Conservation (phyloP, 2,113 vertebrate species). For the Epinephelus lanceolatus region DNA sequence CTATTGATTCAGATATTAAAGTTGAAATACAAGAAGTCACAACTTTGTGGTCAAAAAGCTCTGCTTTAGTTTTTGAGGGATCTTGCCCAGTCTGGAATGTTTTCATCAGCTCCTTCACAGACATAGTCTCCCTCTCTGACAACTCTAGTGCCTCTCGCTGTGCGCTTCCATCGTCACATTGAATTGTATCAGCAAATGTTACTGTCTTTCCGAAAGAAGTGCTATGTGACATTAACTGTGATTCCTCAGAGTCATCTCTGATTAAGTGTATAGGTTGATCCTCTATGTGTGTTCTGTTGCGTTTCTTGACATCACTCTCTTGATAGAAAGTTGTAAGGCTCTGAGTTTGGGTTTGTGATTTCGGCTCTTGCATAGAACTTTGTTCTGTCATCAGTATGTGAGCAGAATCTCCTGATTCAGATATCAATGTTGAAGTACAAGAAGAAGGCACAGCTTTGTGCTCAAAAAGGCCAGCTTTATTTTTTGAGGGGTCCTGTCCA, state of each 20-base stretch:
- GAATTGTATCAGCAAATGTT: conserved; percentile 45
- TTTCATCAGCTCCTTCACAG: conserved; percentile 93
- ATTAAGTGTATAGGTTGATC: conserved; percentile 4
- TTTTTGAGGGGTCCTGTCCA: conserved; percentile 95
- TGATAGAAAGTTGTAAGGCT: background rate
- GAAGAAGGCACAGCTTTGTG: conserved; percentile 84
- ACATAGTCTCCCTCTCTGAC: conserved; percentile 85
- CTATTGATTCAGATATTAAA: conserved; percentile 17
- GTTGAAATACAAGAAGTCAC: conserved; percentile 33
- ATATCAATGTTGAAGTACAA: conserved; percentile 31
- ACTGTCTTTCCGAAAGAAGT: conserved; percentile 45
- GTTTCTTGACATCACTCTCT: conserved; percentile 24
- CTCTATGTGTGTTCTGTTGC: background rate
- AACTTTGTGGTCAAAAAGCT: conserved; percentile 88
- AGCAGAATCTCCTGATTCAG: conserved; percentile 44
- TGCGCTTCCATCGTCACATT: conserved; percentile 4
- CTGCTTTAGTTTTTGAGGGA: conserved; percentile 87
- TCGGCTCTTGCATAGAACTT: conserved; percentile 21
- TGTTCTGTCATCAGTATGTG: conserved; percentile 9
- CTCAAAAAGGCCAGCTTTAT: conserved; percentile 93
- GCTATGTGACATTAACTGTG: conserved; percentile 26
- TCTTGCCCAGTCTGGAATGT: conserved; percentile 93
- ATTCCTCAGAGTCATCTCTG: conserved; percentile 26
- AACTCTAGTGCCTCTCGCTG: conserved; percentile 84
- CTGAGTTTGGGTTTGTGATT: conserved; percentile 37